Evolutionary conservation across 2,797 vertebrate species (phyloP).

Genomic region (Oreochromis mossambicus): DNA sequence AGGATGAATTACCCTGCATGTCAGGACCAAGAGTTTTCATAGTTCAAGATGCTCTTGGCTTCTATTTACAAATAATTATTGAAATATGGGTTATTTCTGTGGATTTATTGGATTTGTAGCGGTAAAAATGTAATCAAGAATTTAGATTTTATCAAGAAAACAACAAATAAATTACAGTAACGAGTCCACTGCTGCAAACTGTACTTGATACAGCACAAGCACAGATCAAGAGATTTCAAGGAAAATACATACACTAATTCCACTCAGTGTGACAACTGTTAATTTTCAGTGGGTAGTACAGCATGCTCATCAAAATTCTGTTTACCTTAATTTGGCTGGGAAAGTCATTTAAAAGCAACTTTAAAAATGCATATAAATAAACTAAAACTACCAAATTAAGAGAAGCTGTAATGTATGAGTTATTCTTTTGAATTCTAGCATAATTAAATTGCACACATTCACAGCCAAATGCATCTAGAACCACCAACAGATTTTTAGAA

Average conservation of each 20-base stretch:
- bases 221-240: background rate
- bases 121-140: background rate
- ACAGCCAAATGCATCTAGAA: background rate
- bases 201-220: background rate
- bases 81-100: background rate
- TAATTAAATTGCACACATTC: background rate
- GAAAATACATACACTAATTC: background rate
- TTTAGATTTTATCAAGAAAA: background rate
- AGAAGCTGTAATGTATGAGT: background rate
- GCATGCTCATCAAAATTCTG: background rate
- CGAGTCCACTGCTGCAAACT: background rate
- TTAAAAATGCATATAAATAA: background rate
- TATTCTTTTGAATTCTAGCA: background rate
- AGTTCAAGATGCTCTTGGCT: background rate
- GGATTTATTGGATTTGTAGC: background rate
- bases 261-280: background rate
- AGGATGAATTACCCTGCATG: background rate
- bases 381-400: background rate
- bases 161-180: background rate
- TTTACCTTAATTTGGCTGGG: background rate
- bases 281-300: background rate
- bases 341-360: background rate
- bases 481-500: rapidly evolving
- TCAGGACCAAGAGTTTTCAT: background rate
- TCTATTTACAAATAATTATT: background rate